Evolutionary conservation across 37 sponge, comb jelly and placozoan species (phyloP), one percentile per base, ranked within the genome.

Genomic region (Aplysina aerophoba): DNA sequence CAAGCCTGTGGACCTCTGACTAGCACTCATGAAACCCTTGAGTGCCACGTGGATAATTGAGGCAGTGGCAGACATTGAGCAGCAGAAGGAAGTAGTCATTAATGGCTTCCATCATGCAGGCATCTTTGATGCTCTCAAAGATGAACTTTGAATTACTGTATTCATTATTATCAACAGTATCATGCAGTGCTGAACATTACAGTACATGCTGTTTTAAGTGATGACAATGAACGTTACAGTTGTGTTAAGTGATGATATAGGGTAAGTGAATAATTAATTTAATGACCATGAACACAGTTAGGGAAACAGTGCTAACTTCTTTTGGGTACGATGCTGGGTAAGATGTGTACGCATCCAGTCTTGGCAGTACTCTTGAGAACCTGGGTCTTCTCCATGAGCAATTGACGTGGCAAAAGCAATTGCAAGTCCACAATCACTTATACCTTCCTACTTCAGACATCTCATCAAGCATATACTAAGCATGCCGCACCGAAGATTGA

Each of bases 101-200:
- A 78, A 78, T 78, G 79, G 79, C 24, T 78, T 78, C 55, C 30
- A 57, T 22, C 22, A 81, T 38, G 81, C 81, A 21, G 81, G 81
- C 19, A 81, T 81, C n/a, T 28, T 36, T 20, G 61, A 81, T 59
- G 78, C 78, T 50, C 15, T 75, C 24, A 44, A 39, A 22, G 78
- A 75, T 41, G n/a, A 41, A 12, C 24, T 75, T 75, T 69, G 34
- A 69, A 69, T 30, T 25, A 30, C 17, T 69, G 1, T 69, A 69
- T 69, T 69, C 28, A 17, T 40, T 75, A 75, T 75, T 41, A 36
- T 75, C 22, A 41, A 39, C 16, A 75, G 16, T 28, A 35, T 14
- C 37, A 34, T 35, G 5, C 33, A 71, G 31, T 71, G 50, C 50
- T 44, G 50, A 44, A 44, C 50, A 44, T 44, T 44, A 44, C 50